A percentile compares a stretch with the other conserved stretches of the same genome.
Evolutionary conservation across 2,888 invertebrate species (phyloP).

Genomic region (Drosophila flavopinicola): DNA sequence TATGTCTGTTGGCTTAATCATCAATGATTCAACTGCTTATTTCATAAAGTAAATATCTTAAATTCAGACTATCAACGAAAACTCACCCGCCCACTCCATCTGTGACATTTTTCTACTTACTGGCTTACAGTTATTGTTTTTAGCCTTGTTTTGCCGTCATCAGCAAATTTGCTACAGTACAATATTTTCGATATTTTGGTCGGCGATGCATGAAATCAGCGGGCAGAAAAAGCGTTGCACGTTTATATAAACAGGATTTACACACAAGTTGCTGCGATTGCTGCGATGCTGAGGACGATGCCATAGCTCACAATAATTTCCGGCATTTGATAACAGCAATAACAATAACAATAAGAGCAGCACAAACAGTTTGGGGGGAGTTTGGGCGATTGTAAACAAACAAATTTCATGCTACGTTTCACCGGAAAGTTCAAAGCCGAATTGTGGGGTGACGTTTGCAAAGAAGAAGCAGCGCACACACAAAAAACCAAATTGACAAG

Average conservation of each 20-base stretch:
- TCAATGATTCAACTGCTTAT: background rate
- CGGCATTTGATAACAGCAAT: conserved; percentile 74
- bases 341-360: conserved; percentile 18
- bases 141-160: conserved; percentile 21
- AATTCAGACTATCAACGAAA: background rate
- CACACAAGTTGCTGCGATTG: conserved; percentile 57
- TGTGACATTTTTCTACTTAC: background rate
- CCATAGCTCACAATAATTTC: conserved; percentile 74
- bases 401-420: conserved; percentile 76
- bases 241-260: conserved; percentile 71
- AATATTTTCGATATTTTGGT: conserved; percentile 42
- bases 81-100: background rate
- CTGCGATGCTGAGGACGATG: conserved; percentile 45
- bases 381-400: conserved; percentile 75
- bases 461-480: conserved; percentile 12
- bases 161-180: conserved; percentile 22
- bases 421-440: conserved; percentile 65
- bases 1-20: too few relatives aligned
- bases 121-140: conserved; percentile 30
- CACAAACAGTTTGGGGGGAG: conserved; percentile 24
- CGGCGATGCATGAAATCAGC: conserved; percentile 74
- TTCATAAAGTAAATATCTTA: background rate
- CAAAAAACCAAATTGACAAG: conserved; percentile 64
- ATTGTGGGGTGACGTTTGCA: conserved; percentile 23
- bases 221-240: conserved; percentile 22